Conservation (phyloP, 37 sponge, comb jelly and placozoan genomes). For the Petrosia ficiformis region DNA sequence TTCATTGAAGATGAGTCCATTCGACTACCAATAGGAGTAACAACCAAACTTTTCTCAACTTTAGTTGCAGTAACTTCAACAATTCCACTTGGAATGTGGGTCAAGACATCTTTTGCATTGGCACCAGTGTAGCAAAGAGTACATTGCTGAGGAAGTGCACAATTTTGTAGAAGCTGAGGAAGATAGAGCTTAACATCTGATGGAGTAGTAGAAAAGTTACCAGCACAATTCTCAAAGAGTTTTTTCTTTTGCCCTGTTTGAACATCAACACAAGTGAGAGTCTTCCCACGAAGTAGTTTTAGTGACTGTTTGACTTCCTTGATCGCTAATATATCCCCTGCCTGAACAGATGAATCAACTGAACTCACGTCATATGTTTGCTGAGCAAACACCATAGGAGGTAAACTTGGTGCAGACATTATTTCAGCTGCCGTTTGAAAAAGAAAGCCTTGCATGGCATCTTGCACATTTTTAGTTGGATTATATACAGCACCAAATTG, state of each 20-base stretch:
- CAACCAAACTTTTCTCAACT: background rate
- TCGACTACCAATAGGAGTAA: background rate
- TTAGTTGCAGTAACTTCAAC: background rate
- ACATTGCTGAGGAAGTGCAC: background rate
- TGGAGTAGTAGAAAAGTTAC: constrained; percentile 60
- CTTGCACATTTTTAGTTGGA: constrained; percentile 18
- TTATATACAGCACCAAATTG: constrained; percentile 50
- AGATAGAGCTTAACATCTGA: constrained; percentile 51
- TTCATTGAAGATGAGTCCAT: too few relatives aligned
- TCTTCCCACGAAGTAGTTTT: background rate
- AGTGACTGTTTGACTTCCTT: constrained; percentile 6
- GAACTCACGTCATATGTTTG: constrained; percentile 24
- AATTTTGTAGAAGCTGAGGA: constrained; percentile 40
- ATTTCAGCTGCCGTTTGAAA: constrained; percentile 41
- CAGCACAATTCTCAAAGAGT: constrained; percentile 30
- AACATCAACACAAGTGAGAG: background rate
- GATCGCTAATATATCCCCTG: constrained; percentile 43
- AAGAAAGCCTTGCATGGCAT: constrained; percentile 34
- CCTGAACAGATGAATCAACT: constrained; percentile 26
- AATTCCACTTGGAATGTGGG: background rate
- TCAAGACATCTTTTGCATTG: background rate
- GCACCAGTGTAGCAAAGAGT: background rate
- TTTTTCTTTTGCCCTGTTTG: constrained; percentile 20
- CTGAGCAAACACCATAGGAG: constrained; percentile 38
- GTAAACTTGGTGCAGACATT: constrained; percentile 21